These are phyloP conservation scores for Willisornis vidua DNA, from an alignment of 2,113 vertebrate genomes.

Conservation along the genomic window DNA sequence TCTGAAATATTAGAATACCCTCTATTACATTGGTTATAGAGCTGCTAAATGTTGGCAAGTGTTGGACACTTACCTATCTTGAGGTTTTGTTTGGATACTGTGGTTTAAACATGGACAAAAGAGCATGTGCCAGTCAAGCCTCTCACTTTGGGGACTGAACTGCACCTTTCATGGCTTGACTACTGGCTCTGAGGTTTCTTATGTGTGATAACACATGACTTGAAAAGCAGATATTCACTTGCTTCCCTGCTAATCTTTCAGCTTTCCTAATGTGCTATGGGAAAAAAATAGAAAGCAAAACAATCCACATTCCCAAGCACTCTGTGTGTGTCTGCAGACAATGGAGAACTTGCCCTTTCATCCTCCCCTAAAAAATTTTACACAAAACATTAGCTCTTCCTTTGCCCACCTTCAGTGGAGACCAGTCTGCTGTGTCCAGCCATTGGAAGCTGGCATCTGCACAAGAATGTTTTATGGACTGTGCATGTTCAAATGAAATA, in stretches of 20 bases:
- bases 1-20: not conserved
- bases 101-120: not conserved
- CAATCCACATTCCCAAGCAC: not conserved
- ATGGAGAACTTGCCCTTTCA: constrained; percentile 14
- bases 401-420: not conserved
- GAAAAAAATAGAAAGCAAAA: not conserved
- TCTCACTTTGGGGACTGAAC: not conserved
- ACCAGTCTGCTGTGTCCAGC: not conserved
- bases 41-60: not conserved
- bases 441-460: not conserved
- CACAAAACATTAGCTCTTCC: not conserved
- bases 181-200: not conserved
- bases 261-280: not conserved
- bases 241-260: not conserved
- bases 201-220: not conserved
- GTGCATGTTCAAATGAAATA: not conserved
- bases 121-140: not conserved
- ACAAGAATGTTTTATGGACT: not conserved
- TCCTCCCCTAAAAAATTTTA: not conserved
- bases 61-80: not conserved
- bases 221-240: not conserved
- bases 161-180: not conserved
- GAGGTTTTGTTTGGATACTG: not conserved
- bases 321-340: not conserved
- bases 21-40: not conserved